Base-by-base conservation (phyloP, 2,113 vertebrate genomes). In the Phrynosoma platyrhinos region DNA sequence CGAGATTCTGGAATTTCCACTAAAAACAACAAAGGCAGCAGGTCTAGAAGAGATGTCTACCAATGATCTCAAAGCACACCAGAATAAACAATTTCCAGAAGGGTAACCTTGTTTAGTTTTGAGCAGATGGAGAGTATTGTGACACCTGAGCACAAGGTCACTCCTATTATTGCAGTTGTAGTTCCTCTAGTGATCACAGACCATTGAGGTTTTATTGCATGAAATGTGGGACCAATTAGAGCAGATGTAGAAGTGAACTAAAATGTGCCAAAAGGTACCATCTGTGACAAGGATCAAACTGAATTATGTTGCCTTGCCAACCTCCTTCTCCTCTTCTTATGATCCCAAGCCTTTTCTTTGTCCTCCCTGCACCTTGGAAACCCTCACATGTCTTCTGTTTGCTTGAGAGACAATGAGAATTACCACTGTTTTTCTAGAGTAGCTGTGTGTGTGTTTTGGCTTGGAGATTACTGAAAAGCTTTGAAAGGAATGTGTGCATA, bases 381-480 rank as follows among this genome's bases (percentile, higher is more conserved):
- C 74, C 25, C 53, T 47, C 85, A 80, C 81, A 77, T 0, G 0
- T 89, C 25, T 79, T 32, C 93, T 4, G 0, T 91, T 93, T 92
- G 88, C 80, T 74, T 36, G 68, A 83, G 85, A 93, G 90, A 89
- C 68, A 86, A 36, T 64, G 76, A 68, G 74, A 78, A 74, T 94
- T 93, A 83, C 81, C 64, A 79, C 77, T 72, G 36, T 80, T 91
- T 92, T 72, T 85, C 25, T 86, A 79, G 25, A 84, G 71, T 64
- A 72, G 79, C 74, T 86, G 62, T 86, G 9, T 75, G 42, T 89
- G 76, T 58, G 66, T 81, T 90, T 86, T 88, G 77, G 84, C 76
- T 82, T 92, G 55, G 68, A 79, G 71, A 58, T 91, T 80, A 79
- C 55, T 94, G 87, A 87, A 94, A 93, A 91, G 84, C 78, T 91